Evolutionary conservation across 2,888 invertebrate species (phyloP).

Genomic region (Plebejus argus): DNA sequence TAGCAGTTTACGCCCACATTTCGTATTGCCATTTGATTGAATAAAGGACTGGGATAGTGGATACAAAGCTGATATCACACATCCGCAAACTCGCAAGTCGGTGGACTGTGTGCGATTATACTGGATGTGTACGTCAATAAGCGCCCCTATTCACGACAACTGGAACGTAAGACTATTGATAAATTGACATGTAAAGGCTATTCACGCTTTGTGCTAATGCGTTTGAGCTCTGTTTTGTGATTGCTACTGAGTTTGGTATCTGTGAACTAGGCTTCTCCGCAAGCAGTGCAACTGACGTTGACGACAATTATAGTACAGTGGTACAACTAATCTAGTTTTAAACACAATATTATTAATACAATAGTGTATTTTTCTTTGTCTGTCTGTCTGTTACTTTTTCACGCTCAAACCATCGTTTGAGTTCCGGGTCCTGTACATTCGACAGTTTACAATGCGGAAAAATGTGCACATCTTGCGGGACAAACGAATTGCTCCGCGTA

Average conservation of each 20-base stretch:
- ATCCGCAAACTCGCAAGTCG: conserved; percentile 11
- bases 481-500: not conserved
- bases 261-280: not conserved
- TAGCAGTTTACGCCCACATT: not conserved
- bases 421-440: not conserved
- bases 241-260: not conserved
- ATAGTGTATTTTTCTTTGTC: not conserved
- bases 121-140: conserved; percentile 33
- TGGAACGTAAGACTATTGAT: conserved; percentile 34
- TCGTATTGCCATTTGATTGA: not conserved
- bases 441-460: no score
- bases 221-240: not conserved
- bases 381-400: no score
- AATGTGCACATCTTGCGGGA: not conserved
- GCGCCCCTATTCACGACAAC: conserved; percentile 36
- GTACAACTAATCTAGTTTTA: no score
- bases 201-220: conserved; percentile 18
- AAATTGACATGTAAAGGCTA: conserved; percentile 30
- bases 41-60: not conserved
- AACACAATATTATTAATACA: no score
- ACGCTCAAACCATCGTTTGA: not conserved
- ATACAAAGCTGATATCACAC: conserved; percentile 10
- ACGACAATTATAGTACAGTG: no score
- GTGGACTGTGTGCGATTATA: conserved; percentile 37
- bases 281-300: not conserved